Base-by-base conservation (phyloP, 2,797 vertebrate genomes). In the Dermochelys coriacea region DNA sequence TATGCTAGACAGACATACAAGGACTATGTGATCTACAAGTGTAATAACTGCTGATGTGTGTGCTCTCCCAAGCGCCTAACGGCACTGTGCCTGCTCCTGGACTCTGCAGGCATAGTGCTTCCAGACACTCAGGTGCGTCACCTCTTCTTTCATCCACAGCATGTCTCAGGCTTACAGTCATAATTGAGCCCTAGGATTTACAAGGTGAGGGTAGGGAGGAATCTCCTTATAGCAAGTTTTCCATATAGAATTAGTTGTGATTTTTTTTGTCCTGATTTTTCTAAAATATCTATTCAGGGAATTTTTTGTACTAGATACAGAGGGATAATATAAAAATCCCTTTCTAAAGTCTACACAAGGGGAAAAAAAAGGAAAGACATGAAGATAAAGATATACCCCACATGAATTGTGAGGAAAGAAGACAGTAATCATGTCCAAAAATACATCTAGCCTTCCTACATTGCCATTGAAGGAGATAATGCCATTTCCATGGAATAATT, bases 381-480 rank as follows among this genome's bases (percentile, higher is more conserved):
- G 45, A 71, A 89, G 57, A 27, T 41, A 78, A 87, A 59, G 84
- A 81, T 87, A 82, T 23, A 87, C 84, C 85, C 81, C 93, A 18
- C 85, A 80, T 37, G 74, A 92, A 93, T 84, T 8, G 2, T 87
- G 84, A 90, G 93, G 88, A 96, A 96, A 96, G 79, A 86, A 96
- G 89, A 94, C 92, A 80, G 79, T 83, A 90, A 95, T 93, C 87
- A 41, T 41, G 78, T 91, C 49, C 90, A 77, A 95, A 93, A 97
- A 81, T 50, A 61, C 92, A 86, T 95, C 92, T 90, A 89, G 90
- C 87, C 68, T 89, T 96, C 89, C 85, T 81, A 86, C 93, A 95
- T 95, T 89, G 87, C 95, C 93, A 80, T 93, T 96, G 74, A 82
- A 89, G 80, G 54, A 94, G 93, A 93, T 93, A 89, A 95, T 88